Evolutionary conservation across 2,888 invertebrate species (phyloP), one percentile per base, ranked within the genome.

Genomic region (Aphidius colemani): DNA sequence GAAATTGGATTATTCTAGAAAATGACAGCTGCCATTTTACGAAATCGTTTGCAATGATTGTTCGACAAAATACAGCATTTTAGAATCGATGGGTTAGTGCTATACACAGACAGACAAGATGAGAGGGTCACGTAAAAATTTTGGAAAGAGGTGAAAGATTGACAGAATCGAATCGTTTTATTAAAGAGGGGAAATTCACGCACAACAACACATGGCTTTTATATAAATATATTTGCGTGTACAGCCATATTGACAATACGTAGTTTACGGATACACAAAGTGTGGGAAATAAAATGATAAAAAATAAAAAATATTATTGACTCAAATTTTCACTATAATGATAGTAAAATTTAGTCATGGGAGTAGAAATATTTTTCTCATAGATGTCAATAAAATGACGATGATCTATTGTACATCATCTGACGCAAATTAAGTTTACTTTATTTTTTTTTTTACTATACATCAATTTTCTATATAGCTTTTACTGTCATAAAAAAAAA

Each of bases 11-110:
- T 55, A 55, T 55, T 41, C 43, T 30, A 9, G 44, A 39, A 44
- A 44, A 55, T 55, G 55, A 55, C 55, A 55, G 55, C 55, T 55
- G 55, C 41, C 43, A 55, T 55, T 55, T 8, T 18, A 9, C 13
- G 41, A 55, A 55, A 55, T 44, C 44, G 18, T 44, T 49, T 49
- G 13, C n/a, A 49, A n/a, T n/a, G 9, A 49, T 49, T 49, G n/a
- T 55, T 55, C 55, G 9, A 30, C 30, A 30, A 0, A 30, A 13
- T 18, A 18, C 1, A 18, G 13, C 13, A 18, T 18, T 30, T 30
- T 30, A 30, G 30, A 30, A 30, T 5, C 3, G 30, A 30, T 30
- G 30, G 30, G 30, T 30, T n/a, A 18, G 11, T 18, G 50, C 7
- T 30, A 4, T 10, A 50, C 5, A 8, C 4, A 30, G 7, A 30